Evolutionary conservation across 2,797 vertebrate species (phyloP), one percentile per base, ranked within the genome.

Genomic region (Smutsia temminckii): DNA sequence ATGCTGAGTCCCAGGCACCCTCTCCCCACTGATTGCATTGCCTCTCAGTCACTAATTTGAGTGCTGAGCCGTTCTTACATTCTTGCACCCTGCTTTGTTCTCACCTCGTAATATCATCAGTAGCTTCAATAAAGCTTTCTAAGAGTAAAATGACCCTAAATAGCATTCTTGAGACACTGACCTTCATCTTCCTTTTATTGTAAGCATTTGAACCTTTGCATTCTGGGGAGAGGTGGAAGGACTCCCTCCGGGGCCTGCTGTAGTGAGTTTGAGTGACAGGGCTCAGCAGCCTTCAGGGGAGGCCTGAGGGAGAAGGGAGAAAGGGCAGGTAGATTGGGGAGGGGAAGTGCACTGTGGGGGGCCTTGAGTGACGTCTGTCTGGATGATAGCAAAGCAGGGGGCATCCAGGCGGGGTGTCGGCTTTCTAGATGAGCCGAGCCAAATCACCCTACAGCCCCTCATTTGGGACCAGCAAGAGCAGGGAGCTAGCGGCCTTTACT

Each of bases 321-420:
- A 21, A 9, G 27, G 16, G 5, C 2, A 1, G 23, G 32, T 32
- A 49, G 20, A 25, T 14, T 40, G 18, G 53, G 10, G 53, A 23
- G 8, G 49, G 32, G 12, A 29, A 40, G 32, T 0, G 16, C 1
- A 2, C 17, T 42, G 29, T 1, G 3, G 46, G 0, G 68, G 53
- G 29, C 7, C 8, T 27, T 14, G 13, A 77, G 42, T 0, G 4
- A 2, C 34, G 20, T 32, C 42, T 64, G 11, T 3, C 29, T n/a
- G 74, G 77, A 12, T 32, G 27, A 3, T 3, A 84, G 72, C 40
- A 69, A 61, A 86, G 32, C 40, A 6, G 6, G 8, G 21, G 61
- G 6, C 13, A 10, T 69, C 37, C n/a, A 27, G 46, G 37, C 2
- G 27, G 42, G 3, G 2, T 3, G 1, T 20, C 8, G 2, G 6